Evolutionary conservation across 1,140 invertebrate genomes (phyloP).

Genomic region (Nautilus pompilius): DNA sequence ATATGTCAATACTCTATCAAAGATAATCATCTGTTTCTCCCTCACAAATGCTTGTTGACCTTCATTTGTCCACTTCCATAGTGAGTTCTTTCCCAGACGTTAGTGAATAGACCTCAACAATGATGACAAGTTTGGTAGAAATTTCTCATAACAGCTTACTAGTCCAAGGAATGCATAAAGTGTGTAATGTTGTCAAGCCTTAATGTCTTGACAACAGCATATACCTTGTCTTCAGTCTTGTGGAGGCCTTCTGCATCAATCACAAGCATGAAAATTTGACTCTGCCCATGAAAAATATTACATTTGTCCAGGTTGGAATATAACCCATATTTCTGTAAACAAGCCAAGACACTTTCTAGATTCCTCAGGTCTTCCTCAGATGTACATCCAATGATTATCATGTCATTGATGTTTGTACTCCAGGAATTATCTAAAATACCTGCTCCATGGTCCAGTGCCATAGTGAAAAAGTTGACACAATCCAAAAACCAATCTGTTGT

Average conservation of each 20-base stretch:
- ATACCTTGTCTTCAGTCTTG: too few species aligned
- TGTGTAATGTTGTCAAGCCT: conserved; percentile 45
- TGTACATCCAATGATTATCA: conserved; percentile 12
- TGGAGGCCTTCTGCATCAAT: too few species aligned
- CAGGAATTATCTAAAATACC: conserved; percentile 24
- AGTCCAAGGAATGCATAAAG: conserved; percentile 49
- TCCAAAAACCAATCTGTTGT: conserved; percentile 11
- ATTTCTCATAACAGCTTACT: conserved; percentile 49
- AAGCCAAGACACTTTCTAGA: neutral
- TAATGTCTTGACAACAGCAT: conserved; percentile 44
- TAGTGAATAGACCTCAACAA: conserved; percentile 8
- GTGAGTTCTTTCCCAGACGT: conserved; percentile 4
- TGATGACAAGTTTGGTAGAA: conserved; percentile 11
- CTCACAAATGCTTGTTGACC: conserved; percentile 31
- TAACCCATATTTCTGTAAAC: conserved; percentile 1
- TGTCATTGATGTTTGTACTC: conserved; percentile 19
- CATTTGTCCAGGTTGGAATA: conserved; percentile 7
- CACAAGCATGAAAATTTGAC: conserved; percentile 30
- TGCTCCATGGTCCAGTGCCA: conserved; percentile 57
- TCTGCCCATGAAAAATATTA: neutral
- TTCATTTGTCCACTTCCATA: conserved; percentile 13
- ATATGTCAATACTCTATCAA: conserved; percentile 7
- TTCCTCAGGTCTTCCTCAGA: conserved; percentile 13
- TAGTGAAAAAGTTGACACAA: conserved; percentile 52
- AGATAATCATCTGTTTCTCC: conserved; percentile 16